Percentiles rank a stretch among this genome's conserved stretches.
phyloP scores from a whole-genome alignment of 1,140 invertebrate species.

The Cyclina sinensis region DNA sequence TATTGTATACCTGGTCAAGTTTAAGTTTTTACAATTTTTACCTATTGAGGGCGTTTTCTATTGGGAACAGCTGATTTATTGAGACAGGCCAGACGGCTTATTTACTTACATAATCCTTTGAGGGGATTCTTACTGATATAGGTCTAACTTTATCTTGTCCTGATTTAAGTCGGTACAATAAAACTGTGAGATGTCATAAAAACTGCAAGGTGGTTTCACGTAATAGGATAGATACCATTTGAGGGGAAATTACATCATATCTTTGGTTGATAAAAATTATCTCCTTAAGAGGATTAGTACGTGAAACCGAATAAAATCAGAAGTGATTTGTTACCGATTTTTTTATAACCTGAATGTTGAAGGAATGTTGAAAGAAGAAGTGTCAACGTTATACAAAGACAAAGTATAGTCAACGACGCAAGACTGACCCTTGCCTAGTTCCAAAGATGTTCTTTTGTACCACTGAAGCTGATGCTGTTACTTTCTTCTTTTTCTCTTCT shows the following conservation, averaged over 20 bases:
- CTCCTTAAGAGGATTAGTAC: not conserved
- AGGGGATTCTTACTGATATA: constrained; percentile 14
- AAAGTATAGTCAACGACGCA: no score
- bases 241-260: not conserved
- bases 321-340: no score
- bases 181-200: constrained; percentile 44
- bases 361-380: no score
- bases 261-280: not conserved
- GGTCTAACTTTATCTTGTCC: constrained; percentile 33
- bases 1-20: constrained; percentile 13
- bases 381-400: no score
- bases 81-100: constrained; percentile 15
- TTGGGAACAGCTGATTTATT: constrained; percentile 31
- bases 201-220: not conserved
- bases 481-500: no score
- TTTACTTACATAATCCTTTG: constrained; percentile 40
- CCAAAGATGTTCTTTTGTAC: no score
- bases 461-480: no score
- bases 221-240: not conserved
- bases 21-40: not conserved
- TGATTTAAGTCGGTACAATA: constrained; percentile 21
- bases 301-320: not conserved
- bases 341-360: no score
- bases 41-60: not conserved
- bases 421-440: no score